Evolutionary conservation across 2,888 invertebrate genomes (phyloP), one percentile per base, ranked within the genome.

Genomic region (Agonopterix alstromeriana): DNA sequence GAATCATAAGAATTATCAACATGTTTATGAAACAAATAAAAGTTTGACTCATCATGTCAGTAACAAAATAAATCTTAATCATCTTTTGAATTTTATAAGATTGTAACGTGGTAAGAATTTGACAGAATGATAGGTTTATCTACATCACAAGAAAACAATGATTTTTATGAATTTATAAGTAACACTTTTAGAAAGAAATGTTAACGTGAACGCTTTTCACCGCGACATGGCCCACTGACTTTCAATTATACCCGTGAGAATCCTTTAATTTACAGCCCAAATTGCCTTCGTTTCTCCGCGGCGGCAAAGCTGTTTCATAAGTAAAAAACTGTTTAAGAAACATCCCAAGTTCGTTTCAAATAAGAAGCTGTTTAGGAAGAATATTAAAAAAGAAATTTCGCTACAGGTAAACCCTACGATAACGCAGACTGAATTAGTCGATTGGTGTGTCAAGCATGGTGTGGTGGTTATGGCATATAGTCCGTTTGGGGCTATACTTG

Each of bases 391-490:
- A 10, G 10, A 38, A 38, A 38, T 38, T n/a, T 38, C 38, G 10
- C 38, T n/a, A 38, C 38, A 95, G 77, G 93, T 94, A 0, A 93
- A 94, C 64, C 93, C 95, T 5, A 92, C 93, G 50, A 84, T 95
- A 54, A 93, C 91, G 55, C 93, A 96, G 67, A 90, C 90, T 46
- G 92, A 93, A 62, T 68, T 96, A 51, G 91, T 92, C 4, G 82
- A 92, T 35, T 95, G 93, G 74, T 94, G 96, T 68, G 89, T 89
- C 42, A 78, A 91, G n/a, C 90, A 90, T 42, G 90, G 85, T 8
- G 92, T 97, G 27, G 81, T 90, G 7, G 74, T 97, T 55, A 93
- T 90, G 73, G 95, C 88, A 0, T 96, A 94, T 71, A 92, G 93
- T 56, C 95, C 95, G 0, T 89, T 96, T 46, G 95, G 94, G 0